phyloP scores from a whole-genome alignment of 2,797 vertebrate genomes.

The Aulostomus chinensis region DNA sequence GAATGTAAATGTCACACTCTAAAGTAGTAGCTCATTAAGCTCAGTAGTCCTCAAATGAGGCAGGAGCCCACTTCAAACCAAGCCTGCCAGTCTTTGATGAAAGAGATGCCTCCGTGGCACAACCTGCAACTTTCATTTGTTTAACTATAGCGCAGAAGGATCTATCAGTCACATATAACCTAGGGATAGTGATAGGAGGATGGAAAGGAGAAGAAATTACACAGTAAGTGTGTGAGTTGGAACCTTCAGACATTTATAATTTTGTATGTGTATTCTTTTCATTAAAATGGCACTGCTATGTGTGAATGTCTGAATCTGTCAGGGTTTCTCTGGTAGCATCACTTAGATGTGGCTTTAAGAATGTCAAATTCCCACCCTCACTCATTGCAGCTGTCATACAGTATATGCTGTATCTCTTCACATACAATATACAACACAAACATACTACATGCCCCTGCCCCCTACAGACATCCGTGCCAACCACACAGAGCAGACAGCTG shows the following conservation, averaged over 20 bases:
- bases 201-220: conserved; percentile 27
- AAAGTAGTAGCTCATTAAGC: conserved; percentile 63
- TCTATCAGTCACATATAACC: conserved; percentile 68
- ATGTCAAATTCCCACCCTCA: conserved; percentile 10
- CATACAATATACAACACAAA: background rate
- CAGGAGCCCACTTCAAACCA: conserved; percentile 48
- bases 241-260: conserved; percentile 36
- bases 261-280: conserved; percentile 39
- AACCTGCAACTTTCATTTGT: conserved; percentile 67
- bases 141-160: conserved; percentile 54
- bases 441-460: background rate
- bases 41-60: conserved; percentile 43
- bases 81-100: conserved; percentile 45
- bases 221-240: conserved; percentile 4
- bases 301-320: conserved; percentile 51
- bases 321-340: conserved; percentile 44
- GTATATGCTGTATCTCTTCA: conserved; percentile 29
- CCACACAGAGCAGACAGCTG: conserved; percentile 11
- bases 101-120: conserved; percentile 42
- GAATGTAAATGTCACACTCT: conserved; percentile 59
- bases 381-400: too few relatives aligned
- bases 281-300: conserved; percentile 56
- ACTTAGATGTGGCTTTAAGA: conserved; percentile 37
- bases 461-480: conserved; percentile 6
- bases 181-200: conserved; percentile 36